Evolutionary conservation across 2,113 vertebrate species (phyloP).

Genomic region (Sinocyclocheilus grahami): DNA sequence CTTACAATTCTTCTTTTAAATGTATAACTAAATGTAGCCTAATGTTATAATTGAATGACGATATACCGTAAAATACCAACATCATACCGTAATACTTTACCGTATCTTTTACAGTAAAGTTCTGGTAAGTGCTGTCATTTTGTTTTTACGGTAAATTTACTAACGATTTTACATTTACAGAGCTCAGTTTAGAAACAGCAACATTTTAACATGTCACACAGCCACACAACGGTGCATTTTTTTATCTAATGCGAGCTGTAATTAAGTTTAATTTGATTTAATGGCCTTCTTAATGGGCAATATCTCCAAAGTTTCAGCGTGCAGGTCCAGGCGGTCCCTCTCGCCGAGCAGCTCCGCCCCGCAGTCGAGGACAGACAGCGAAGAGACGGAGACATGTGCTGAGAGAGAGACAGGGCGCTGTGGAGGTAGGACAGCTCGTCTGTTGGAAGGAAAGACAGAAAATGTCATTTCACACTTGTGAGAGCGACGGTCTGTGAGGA

Average conservation of each 20-base stretch:
- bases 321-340: slow-evolving; percentile 21
- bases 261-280: slow-evolving; percentile 18
- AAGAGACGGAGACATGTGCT: slow-evolving; percentile 51
- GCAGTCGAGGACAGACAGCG: slow-evolving; percentile 29
- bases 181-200: neutral
- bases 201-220: slow-evolving; percentile 4
- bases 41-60: too few relatives aligned
- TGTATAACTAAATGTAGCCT: too few relatives aligned
- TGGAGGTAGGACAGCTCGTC: slow-evolving; percentile 13
- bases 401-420: slow-evolving; percentile 39
- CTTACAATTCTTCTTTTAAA: neutral
- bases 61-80: neutral
- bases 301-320: slow-evolving; percentile 36
- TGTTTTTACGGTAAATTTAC: neutral
- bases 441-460: neutral
- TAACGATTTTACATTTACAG: neutral
- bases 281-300: slow-evolving; percentile 1
- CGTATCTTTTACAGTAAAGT: too few relatives aligned
- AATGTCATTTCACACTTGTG: slow-evolving; percentile 49
- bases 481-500: slow-evolving; percentile 44
- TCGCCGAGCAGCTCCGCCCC: slow-evolving; percentile 54
- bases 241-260: neutral
- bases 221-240: neutral
- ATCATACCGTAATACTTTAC: neutral
- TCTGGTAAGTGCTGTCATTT: neutral